Conservation (phyloP, 64 coral and sea anemone genomes). For the Montipora foliosa region DNA sequence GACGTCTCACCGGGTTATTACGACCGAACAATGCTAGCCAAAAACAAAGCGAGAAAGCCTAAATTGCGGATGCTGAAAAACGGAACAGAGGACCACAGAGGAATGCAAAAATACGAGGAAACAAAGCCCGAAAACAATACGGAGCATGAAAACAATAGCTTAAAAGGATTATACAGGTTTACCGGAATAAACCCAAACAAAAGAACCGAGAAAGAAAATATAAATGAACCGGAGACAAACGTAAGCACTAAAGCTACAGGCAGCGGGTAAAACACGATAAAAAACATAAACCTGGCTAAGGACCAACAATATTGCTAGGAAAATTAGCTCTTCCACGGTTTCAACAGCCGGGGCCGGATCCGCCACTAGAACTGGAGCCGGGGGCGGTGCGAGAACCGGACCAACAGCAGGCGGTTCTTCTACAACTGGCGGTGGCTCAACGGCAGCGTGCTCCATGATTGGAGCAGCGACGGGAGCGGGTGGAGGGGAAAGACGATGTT, state of each 20-base stretch:
- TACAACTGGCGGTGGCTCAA: too few relatives aligned
- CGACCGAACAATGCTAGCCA: neutral
- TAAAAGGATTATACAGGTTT: neutral
- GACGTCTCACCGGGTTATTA: conserved; percentile 18
- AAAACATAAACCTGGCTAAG: too few relatives aligned
- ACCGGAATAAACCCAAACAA: neutral
- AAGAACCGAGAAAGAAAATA: neutral
- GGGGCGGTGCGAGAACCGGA: too few relatives aligned
- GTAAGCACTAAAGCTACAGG: neutral
- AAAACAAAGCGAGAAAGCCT: neutral
- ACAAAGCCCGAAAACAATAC: neutral
- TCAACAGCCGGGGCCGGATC: too few relatives aligned
- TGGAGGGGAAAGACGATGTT: too few relatives aligned
- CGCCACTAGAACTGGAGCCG: too few relatives aligned
- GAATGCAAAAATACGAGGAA: neutral
- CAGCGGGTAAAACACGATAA: too few relatives aligned
- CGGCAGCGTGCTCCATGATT: too few relatives aligned
- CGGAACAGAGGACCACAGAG: neutral
- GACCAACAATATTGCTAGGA: too few relatives aligned
- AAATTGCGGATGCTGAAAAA: neutral
- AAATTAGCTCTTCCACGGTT: too few relatives aligned
- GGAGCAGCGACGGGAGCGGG: too few relatives aligned
- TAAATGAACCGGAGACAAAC: neutral
- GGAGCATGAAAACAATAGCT: neutral
- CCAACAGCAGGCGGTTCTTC: too few relatives aligned